Evolutionary conservation across 2,797 vertebrate genomes (phyloP), one percentile per base, ranked within the genome.

Genomic region (Notoglanidium macrostoma): DNA sequence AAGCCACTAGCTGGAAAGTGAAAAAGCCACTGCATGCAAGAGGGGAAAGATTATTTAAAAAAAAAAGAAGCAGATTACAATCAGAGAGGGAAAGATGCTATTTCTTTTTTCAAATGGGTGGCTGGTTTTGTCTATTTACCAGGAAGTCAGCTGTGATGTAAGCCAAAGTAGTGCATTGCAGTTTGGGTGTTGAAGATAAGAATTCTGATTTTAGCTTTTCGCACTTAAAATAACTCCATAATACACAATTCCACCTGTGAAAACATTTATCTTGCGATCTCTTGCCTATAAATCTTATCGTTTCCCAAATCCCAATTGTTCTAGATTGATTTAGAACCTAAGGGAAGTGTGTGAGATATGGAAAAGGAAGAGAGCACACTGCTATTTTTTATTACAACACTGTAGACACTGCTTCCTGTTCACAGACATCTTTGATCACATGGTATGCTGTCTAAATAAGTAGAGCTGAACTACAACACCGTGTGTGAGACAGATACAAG

Each of bases 381-480:
- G 55, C 57, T 82, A 87, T 83, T 87, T 77, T 90, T 86, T 88
- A 55, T 78, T 79, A n/a, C 32, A 15, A 61, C 57, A 70, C 76
- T 51, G 82, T 73, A 87, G 17, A 92, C 92, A 94, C 93, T 91
- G 92, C 94, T 95, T 96, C 94, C 94, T 94, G 86, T 61, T 85
- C 70, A 44, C 32, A 87, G 44, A 61, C 51, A 82, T 82, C 44
- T 19, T 21, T 29, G 61, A 65, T 63, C 80, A 82, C 26, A 49
- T 65, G 61, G 26, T 82, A 65, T 14, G 26, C 40, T 49, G 3
- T 67, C 59, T 82, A 29, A 72, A 82, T 87, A 88, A 44, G 68
- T 86, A 23, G 46, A 35, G 32, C 59, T 55, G 59, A 76, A 79
- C 15, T 57, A 49, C 26, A 49, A 19, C 8, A 23, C 29, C 15